Evolutionary conservation across 23 tunicate genomes (phyloP).

Genomic region (Styela clava): DNA sequence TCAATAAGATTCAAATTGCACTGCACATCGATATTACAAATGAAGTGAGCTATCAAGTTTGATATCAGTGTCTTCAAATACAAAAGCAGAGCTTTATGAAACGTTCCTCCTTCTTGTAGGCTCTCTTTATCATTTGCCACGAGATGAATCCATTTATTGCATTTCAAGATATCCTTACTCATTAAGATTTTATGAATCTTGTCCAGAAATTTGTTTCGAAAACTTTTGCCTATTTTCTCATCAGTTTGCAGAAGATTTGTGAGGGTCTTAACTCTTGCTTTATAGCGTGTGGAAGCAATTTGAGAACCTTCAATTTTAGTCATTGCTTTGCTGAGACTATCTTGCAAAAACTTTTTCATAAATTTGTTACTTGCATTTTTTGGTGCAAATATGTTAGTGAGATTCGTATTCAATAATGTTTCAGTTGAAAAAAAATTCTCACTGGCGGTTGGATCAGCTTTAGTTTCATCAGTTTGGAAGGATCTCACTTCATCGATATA

Average conservation of each 20-base stretch:
- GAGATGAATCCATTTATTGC: conserved; percentile 28
- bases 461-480: not conserved
- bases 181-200: not conserved
- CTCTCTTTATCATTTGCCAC: conserved; percentile 42
- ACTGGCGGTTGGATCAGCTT: conserved; percentile 47
- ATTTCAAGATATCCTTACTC: not conserved
- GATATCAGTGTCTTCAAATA: conserved; percentile 25
- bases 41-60: conserved; percentile 31
- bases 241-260: not conserved
- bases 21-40: conserved; percentile 33
- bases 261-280: not conserved
- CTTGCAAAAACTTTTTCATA: conserved; percentile 21
- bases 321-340: conserved; percentile 31
- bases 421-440: conserved; percentile 2
- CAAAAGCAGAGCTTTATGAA: conserved; percentile 38
- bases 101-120: conserved; percentile 64
- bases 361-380: not conserved
- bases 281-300: not conserved
- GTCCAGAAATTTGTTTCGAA: not conserved
- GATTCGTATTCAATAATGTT: conserved; percentile 16
- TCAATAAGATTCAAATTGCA: conserved; percentile 38
- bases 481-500: conserved; percentile 60
- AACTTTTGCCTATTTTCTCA: not conserved
- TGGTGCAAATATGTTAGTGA: not conserved
- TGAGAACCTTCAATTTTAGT: not conserved